Evolutionary conservation across 2,113 vertebrate species (phyloP), one percentile per base, ranked within the genome.

Genomic region (Origma solitaria): DNA sequence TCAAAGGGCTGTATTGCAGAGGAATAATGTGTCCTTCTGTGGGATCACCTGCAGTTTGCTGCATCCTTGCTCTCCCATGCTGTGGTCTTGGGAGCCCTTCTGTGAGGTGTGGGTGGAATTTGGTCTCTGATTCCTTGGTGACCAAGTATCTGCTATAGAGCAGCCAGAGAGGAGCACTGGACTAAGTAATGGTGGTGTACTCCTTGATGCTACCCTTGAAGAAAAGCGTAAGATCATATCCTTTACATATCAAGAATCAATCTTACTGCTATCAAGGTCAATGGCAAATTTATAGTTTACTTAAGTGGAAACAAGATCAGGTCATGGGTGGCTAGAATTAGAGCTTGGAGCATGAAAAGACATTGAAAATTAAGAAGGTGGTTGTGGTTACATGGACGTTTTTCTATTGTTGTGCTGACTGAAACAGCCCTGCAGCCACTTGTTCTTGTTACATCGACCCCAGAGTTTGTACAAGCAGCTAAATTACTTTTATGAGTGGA

Each of bases 311-410:
- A 83, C 44, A 88, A 94, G 92, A 54, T 82, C 75, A 88, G 64
- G 70, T 95, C 87, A 81, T 2, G 0, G 6, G 51, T 88, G 73
- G 27, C 70, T 90, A 56, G 50, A 95, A 90, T 76, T 91, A 82
- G 89, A 85, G 70, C 84, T 95, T 76, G 89, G 66, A 95, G 93
- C 66, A 62, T 82, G 51, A 86, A 94, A 96, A 92, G 85, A 68
- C 92, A 81, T 80, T 96, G 90, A 94, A 85, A 91, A 50, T 92
- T 70, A 88, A 49, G 68, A 90, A 83, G 90, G 92, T 95, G 68
- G 19, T 62, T 93, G 64, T 81, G 28, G 28, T 88, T 88, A 44
- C 7, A 20, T 54, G n/a, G 50, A 47, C 2, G 73, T 92, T 93
- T 93, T 97, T 90, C 50, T 17, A n/a, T 28, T 83, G 50, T 53